phyloP scores from a whole-genome alignment of 2,113 vertebrate species.

The Thermophis baileyi region DNA sequence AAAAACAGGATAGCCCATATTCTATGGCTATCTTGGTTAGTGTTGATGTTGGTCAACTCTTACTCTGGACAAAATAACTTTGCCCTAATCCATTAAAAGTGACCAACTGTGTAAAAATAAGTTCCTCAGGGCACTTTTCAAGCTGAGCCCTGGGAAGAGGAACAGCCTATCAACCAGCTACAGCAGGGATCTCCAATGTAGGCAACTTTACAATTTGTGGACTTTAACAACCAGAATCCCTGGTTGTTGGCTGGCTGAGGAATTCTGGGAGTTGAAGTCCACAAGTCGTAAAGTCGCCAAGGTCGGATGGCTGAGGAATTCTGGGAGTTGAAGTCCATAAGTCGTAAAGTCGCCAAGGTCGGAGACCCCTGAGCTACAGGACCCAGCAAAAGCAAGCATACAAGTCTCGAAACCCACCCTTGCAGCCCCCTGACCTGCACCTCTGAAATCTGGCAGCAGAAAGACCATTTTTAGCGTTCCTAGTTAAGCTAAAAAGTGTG shows the following conservation, averaged over 20 bases:
- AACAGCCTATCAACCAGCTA: not conserved
- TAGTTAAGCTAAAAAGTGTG: not conserved
- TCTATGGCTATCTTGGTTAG: not conserved
- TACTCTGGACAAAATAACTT: not conserved
- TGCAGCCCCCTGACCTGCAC: not conserved
- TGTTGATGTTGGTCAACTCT: not conserved
- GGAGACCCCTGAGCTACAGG: not conserved
- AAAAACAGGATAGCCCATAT: not conserved
- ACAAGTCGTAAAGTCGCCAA: not conserved
- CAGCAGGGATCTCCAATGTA: too few species aligned
- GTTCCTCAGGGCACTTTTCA: not conserved
- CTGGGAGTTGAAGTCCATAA: too few species aligned
- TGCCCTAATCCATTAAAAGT: not conserved
- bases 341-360: not conserved
- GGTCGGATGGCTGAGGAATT: too few species aligned
- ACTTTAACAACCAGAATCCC: not conserved
- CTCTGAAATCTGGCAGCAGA: not conserved
- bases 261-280: not conserved
- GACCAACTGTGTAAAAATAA: not conserved
- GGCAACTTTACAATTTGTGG: not conserved
- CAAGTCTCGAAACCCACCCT: not conserved
- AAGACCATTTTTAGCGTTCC: not conserved
- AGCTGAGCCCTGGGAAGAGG: not conserved
- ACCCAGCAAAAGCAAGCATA: not conserved
- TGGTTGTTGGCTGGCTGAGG: not conserved